Percentiles rank a stretch among this genome's conserved stretches.
These are phyloP conservation scores for Pampusana beccarii DNA, from an alignment of 2,113 vertebrate genomes.

Conservation along the genomic window DNA sequence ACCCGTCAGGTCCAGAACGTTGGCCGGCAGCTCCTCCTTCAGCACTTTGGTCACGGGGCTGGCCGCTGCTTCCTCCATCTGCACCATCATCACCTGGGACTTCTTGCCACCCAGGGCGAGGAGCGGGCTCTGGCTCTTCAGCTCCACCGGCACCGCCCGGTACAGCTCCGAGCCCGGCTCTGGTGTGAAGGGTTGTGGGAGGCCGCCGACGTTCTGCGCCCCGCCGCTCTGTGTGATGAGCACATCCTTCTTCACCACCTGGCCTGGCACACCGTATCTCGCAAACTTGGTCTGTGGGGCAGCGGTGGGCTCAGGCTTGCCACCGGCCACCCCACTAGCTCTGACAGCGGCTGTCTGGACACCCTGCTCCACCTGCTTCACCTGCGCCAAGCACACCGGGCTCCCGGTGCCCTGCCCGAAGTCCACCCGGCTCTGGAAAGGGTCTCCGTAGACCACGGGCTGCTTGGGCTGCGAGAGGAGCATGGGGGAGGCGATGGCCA, in stretches of 20 bases:
- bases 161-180: slow-evolving; percentile 83
- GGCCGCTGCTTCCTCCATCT: slow-evolving; percentile 84
- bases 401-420: slow-evolving; percentile 90
- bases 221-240: slow-evolving; percentile 82
- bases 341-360: slow-evolving; percentile 70
- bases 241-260: slow-evolving; percentile 88
- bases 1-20: slow-evolving; percentile 90
- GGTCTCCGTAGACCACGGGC: slow-evolving; percentile 91
- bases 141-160: slow-evolving; percentile 82
- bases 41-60: slow-evolving; percentile 88
- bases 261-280: slow-evolving; percentile 88
- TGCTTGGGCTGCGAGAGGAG: slow-evolving; percentile 90
- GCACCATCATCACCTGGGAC: slow-evolving; percentile 93
- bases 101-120: slow-evolving; percentile 83
- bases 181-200: slow-evolving; percentile 80
- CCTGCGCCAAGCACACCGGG: slow-evolving; percentile 90
- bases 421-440: slow-evolving; percentile 92
- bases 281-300: slow-evolving; percentile 88
- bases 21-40: slow-evolving; percentile 82
- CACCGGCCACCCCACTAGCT: not conserved
- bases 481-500: slow-evolving; percentile 89
- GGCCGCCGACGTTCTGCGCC: slow-evolving; percentile 73
- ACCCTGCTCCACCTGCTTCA: slow-evolving; percentile 80
- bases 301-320: slow-evolving; percentile 81
- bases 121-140: slow-evolving; percentile 85